Percentiles rank a stretch among this genome's conserved stretches.
Evolutionary conservation across 2,113 vertebrate genomes (phyloP).

Genomic region (Grallaria varia): DNA sequence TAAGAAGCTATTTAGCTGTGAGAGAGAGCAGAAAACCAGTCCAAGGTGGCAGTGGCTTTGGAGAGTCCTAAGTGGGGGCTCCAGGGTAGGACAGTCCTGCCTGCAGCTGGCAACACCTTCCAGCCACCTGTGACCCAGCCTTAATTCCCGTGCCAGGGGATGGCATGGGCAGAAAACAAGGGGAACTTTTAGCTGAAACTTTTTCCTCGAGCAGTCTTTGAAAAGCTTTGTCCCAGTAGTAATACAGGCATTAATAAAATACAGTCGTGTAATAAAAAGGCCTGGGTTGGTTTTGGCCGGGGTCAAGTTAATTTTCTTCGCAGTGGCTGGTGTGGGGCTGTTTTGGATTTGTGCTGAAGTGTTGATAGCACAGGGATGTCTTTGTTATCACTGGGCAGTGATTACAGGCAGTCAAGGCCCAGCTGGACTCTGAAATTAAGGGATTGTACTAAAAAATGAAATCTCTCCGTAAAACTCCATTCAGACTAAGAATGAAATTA

Average conservation of each 20-base stretch:
- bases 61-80: not conserved
- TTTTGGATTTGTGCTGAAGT: not conserved
- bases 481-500: not conserved
- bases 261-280: not conserved
- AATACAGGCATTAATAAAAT: not conserved
- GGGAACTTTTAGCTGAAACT: not conserved
- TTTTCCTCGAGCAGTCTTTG: not conserved
- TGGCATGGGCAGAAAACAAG: not conserved
- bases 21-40: not conserved
- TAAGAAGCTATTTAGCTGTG: conserved; percentile 21
- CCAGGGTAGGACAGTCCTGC: not conserved
- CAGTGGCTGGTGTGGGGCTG: not conserved
- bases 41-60: not conserved
- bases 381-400: not conserved
- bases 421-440: not conserved
- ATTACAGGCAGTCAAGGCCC: not conserved
- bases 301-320: not conserved
- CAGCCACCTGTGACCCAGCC: not conserved
- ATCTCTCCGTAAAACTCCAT: not conserved
- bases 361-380: not conserved
- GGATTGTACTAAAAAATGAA: not conserved
- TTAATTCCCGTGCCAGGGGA: not conserved
- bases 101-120: not conserved
- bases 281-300: not conserved
- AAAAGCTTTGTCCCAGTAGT: not conserved